These are phyloP conservation scores for Pocillopora grandis DNA, from an alignment of 92 coral and sea anemone genomes.

Conservation along the genomic window DNA sequence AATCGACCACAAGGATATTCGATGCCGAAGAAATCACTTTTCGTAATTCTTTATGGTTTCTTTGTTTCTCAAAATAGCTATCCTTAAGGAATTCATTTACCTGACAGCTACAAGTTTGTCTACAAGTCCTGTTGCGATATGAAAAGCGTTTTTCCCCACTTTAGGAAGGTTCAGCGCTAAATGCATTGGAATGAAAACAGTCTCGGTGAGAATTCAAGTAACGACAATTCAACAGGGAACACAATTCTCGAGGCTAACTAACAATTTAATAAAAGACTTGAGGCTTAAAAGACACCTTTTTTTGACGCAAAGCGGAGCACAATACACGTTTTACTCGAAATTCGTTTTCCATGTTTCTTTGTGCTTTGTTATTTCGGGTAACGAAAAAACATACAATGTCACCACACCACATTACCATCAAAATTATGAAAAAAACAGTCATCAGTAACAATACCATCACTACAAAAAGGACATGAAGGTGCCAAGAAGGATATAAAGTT, in stretches of 20 bases:
- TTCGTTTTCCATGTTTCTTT: no score
- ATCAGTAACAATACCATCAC: background rate
- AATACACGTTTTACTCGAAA: no score
- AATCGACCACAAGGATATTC: no score
- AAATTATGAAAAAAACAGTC: background rate
- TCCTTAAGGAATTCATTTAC: conserved; percentile 28
- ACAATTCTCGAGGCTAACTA: background rate
- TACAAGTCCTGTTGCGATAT: conserved; percentile 64
- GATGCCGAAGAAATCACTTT: background rate
- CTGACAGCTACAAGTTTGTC: conserved; percentile 83
- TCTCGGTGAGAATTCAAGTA: background rate
- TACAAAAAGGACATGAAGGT: background rate
- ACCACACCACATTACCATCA: no score
- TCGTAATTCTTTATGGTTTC: background rate
- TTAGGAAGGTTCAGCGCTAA: conserved; percentile 77
- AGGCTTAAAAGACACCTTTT: no score
- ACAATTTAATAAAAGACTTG: no score
- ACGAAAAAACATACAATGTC: no score
- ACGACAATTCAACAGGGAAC: background rate
- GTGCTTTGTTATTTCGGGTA: no score
- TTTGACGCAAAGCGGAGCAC: no score
- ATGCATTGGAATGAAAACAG: background rate
- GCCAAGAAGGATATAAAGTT: no score
- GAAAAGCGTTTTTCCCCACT: conserved; percentile 83
- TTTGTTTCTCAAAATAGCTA: background rate